phyloP scores from a whole-genome alignment of 2,113 vertebrate species.

The Vulpes ferrilata region DNA sequence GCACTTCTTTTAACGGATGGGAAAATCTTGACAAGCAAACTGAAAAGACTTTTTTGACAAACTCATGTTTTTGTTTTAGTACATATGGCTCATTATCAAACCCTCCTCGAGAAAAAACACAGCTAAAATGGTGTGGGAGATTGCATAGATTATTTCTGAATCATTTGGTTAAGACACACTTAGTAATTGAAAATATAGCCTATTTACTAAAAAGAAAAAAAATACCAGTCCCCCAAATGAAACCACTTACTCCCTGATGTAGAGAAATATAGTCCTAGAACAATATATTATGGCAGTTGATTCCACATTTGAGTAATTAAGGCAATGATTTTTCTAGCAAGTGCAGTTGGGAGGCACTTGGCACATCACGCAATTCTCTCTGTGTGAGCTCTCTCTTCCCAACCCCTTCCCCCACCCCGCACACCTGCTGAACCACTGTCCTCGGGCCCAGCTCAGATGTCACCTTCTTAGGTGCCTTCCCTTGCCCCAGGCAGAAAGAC shows the following conservation, averaged over 20 bases:
- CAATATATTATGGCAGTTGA: not conserved
- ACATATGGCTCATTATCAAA: constrained; percentile 15
- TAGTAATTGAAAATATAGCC: constrained; percentile 24
- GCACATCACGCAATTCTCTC: not conserved
- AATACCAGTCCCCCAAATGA: not conserved
- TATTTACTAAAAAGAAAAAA: constrained; percentile 56
- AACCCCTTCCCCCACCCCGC: accelerated
- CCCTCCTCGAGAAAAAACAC: constrained; percentile 42
- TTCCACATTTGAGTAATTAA: not conserved
- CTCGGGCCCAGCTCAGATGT: not conserved
- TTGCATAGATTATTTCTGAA: constrained; percentile 17
- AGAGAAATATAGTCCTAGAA: not conserved
- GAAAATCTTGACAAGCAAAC: not conserved
- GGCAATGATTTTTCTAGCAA: constrained; percentile 39
- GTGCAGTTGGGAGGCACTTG: not conserved
- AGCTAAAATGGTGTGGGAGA: constrained; percentile 18
- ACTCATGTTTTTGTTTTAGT: constrained; percentile 57
- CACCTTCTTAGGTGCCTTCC: not conserved
- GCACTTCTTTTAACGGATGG: not conserved
- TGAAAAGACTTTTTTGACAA: not conserved
- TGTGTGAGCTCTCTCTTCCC: not conserved
- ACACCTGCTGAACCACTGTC: not conserved
- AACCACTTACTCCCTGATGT: not conserved
- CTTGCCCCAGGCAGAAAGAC: not conserved
- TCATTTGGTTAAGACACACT: constrained; percentile 49